Evolutionary conservation across 2,888 invertebrate species (phyloP).

Genomic region (Anoplius nigerrimus): DNA sequence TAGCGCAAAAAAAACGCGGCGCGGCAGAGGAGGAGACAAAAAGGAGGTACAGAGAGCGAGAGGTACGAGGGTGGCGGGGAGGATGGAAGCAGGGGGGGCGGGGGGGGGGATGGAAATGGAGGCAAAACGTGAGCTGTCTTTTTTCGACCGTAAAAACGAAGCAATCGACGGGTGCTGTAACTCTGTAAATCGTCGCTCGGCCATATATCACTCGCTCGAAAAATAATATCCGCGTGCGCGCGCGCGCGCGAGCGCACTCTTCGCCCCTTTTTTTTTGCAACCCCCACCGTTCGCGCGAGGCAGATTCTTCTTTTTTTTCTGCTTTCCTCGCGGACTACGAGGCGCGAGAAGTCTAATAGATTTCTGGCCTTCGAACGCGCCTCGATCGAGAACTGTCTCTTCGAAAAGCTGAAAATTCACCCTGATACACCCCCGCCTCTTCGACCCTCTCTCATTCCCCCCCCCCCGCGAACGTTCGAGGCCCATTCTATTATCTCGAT

Average conservation of each 20-base stretch:
- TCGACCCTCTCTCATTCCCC: too few relatives aligned
- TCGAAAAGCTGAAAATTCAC: too few relatives aligned
- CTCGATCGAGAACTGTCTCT: too few relatives aligned
- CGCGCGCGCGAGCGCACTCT: background rate
- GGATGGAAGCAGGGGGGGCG: background rate
- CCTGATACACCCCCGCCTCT: too few relatives aligned
- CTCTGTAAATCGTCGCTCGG: slow-evolving; percentile 56
- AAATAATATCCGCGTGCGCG: slow-evolving; percentile 55
- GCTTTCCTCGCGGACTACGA: too few relatives aligned
- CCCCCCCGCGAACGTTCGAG: background rate
- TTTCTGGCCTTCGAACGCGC: too few relatives aligned
- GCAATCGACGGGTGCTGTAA: slow-evolving; percentile 55
- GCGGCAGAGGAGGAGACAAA: background rate
- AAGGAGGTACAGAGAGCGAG: background rate
- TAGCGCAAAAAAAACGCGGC: background rate
- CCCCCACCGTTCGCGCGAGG: background rate
- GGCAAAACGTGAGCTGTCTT: slow-evolving; percentile 33
- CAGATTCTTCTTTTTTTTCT: slow-evolving; percentile 8
- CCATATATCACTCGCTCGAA: slow-evolving; percentile 55
- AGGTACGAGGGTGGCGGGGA: slow-evolving; percentile 13
- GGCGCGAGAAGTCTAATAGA: too few relatives aligned
- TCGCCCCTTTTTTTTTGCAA: too few relatives aligned
- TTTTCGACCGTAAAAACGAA: slow-evolving; percentile 52
- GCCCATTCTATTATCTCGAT: slow-evolving; percentile 12
- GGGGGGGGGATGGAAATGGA: slow-evolving; percentile 12